Evolutionary conservation across 1,140 invertebrate species (phyloP), one percentile per base, ranked within the genome.

Genomic region (Pogonomyrmex californicus): DNA sequence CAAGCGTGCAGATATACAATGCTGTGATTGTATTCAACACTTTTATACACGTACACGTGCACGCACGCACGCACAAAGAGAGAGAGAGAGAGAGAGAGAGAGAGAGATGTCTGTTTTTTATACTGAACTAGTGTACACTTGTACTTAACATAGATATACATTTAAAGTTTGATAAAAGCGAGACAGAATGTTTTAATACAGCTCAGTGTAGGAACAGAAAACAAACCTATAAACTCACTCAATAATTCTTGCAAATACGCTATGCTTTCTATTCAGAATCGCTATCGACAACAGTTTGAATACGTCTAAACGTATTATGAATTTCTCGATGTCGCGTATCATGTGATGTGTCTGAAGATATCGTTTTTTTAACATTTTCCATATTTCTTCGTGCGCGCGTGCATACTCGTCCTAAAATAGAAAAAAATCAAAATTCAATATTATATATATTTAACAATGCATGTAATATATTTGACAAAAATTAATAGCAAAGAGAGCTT

Each of bases 241-340:
- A 47, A 77, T 12, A 60, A 49, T 51, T 77, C 33, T 58, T 23
- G 36, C 0, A 1, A 71, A 6, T 4, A 58, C 73, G 1, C 17
- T n/a, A 17, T 60, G 33, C 0, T 86, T 92, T 86, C 91, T 91
- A 95, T 78, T 95, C 93, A 2, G 93, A 94, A 76, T 95, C 93
- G 82, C 91, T 95, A 63, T 95, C 94, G 51, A 94, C 70, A 60
- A 95, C 87, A 23, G 23, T 90, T 76, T 91, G 89, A 85, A 94
- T 91, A 86, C 91, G 92, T 56, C 92, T 91, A 33, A 82, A 90
- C 1, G 77, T 58, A 54, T 60, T 93, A 23, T 90, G 87, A 63
- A 86, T 38, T 66, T 92, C 92, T 23, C 91, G 88, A 60, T 81
- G 56, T 82, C 87, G 87, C 41, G 83, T 23, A 0, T 23, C 23